These are phyloP conservation scores for Chymomyza procnemis DNA, from an alignment of 2,888 invertebrate genomes.

Conservation along the genomic window DNA sequence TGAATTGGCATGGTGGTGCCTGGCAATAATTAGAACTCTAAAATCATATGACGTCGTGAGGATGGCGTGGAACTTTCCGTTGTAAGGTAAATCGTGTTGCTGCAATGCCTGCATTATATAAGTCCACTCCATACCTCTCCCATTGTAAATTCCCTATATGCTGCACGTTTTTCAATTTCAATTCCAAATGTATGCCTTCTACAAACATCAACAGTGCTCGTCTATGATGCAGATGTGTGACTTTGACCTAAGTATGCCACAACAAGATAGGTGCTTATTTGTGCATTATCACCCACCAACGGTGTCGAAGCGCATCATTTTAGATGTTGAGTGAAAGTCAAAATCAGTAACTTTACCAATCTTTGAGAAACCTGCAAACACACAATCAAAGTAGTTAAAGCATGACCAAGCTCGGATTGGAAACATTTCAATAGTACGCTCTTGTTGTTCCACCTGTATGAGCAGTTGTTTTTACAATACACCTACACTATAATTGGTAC, in stretches of 20 bases:
- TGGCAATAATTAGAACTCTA: constrained; percentile 93
- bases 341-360: not conserved
- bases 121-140: constrained; percentile 20
- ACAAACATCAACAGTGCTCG: constrained; percentile 82
- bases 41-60: constrained; percentile 95
- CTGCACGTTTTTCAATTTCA: constrained; percentile 36
- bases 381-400: not conserved
- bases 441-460: not conserved
- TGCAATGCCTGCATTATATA: not conserved
- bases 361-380: not conserved
- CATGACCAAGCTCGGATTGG: constrained; percentile 1
- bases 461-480: not conserved
- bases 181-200: constrained; percentile 33
- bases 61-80: constrained; percentile 92
- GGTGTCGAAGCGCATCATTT: constrained; percentile 93
- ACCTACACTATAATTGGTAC: constrained; percentile 26
- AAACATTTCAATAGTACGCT: not conserved
- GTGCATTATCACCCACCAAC: constrained; percentile 86
- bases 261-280: constrained; percentile 82
- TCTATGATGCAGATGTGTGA: constrained; percentile 91
- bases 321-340: constrained; percentile 90
- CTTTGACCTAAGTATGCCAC: constrained; percentile 90
- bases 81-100: constrained; percentile 91
- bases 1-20: constrained; percentile 94
- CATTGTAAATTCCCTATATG: constrained; percentile 43